Evolutionary conservation across 92 coral and sea anemone species (phyloP).

Genomic region (Desmophyllum pertusum): DNA sequence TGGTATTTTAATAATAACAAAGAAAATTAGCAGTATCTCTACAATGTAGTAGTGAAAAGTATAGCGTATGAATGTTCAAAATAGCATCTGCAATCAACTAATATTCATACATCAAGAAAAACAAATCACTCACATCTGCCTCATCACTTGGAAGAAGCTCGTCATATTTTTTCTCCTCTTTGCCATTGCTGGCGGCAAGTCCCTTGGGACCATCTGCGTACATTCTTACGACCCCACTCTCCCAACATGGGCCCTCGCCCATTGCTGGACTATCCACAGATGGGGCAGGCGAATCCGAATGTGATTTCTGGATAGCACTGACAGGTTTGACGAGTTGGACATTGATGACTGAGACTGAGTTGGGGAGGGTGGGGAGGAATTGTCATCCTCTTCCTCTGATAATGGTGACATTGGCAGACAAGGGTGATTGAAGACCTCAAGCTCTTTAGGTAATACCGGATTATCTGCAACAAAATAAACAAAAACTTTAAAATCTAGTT

Average conservation of each 20-base stretch:
- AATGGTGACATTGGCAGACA: slow-evolving; percentile 71
- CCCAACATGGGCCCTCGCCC: slow-evolving; percentile 59
- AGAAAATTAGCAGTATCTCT: neutral
- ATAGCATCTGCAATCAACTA: neutral
- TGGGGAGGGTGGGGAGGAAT: slow-evolving; percentile 76
- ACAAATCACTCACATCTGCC: slow-evolving; percentile 46
- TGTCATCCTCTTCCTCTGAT: slow-evolving; percentile 78
- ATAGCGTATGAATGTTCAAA: neutral
- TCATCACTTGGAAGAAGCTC: slow-evolving; percentile 46
- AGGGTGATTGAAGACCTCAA: slow-evolving; percentile 87
- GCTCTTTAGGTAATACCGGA: slow-evolving; percentile 79
- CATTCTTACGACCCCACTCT: slow-evolving; percentile 53
- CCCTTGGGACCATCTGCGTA: slow-evolving; percentile 55
- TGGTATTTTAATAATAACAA: too few species aligned
- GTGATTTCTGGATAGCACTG: slow-evolving; percentile 48
- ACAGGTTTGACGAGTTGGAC: slow-evolving; percentile 67
- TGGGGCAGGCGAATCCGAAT: slow-evolving; percentile 69
- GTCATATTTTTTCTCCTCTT: slow-evolving; percentile 21
- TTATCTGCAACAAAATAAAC: slow-evolving; percentile 58
- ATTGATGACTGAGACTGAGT: slow-evolving; percentile 69
- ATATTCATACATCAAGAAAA: slow-evolving; percentile 48
- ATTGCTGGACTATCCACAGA: slow-evolving; percentile 47
- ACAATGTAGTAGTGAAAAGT: neutral
- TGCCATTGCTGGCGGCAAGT: slow-evolving; percentile 25
- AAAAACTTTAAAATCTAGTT: neutral